phyloP scores from a whole-genome alignment of 1,140 invertebrate genomes.

The Wiebesia pumilae region DNA sequence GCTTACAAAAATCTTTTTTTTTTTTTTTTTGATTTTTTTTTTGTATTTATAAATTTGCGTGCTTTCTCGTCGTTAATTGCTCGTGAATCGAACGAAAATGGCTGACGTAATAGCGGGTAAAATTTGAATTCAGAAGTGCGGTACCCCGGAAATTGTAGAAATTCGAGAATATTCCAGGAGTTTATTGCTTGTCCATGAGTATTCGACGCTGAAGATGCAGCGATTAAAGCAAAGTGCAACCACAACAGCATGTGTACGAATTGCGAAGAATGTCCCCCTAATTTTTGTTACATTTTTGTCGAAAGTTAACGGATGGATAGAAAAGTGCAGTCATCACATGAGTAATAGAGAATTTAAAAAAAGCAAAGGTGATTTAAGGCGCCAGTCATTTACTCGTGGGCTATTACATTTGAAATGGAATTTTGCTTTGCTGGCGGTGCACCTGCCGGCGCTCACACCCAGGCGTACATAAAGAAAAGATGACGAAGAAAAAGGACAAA shows the following conservation, averaged over 20 bases:
- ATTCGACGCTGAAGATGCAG: neutral
- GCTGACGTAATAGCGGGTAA: neutral
- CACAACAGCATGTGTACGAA: too few species aligned
- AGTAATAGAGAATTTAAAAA: neutral
- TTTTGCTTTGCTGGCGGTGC: slow-evolving; percentile 8
- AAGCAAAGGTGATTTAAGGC: neutral
- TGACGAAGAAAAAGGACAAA: neutral
- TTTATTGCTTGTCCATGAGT: neutral
- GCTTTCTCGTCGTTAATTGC: neutral
- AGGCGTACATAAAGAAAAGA: slow-evolving; percentile 1
- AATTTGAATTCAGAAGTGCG: too few species aligned
- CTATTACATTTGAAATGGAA: slow-evolving; percentile 44
- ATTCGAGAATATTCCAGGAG: neutral
- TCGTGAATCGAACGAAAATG: neutral
- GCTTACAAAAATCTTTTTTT: neutral
- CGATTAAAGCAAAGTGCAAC: neutral
- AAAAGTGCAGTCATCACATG: too few species aligned
- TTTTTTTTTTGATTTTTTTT: too few species aligned
- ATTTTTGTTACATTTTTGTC: too few species aligned
- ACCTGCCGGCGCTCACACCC: neutral
- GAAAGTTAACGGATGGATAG: too few species aligned
- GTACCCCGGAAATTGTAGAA: too few species aligned
- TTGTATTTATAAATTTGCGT: neutral
- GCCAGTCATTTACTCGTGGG: slow-evolving; percentile 46
- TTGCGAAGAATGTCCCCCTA: neutral